phyloP scores from a whole-genome alignment of 1,140 invertebrate genomes.

The Drosophila insularis region DNA sequence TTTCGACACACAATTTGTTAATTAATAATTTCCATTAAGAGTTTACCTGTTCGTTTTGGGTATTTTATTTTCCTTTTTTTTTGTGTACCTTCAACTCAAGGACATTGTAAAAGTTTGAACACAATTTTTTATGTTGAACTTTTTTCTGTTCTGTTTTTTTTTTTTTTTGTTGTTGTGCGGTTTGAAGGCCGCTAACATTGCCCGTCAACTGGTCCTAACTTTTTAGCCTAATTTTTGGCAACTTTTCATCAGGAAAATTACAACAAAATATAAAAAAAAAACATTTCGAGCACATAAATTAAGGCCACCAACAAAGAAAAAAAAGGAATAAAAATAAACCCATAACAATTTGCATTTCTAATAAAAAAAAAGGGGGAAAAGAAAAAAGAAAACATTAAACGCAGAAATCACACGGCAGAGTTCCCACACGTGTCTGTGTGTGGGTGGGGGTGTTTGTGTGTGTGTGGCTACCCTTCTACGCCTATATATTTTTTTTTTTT shows the following conservation, averaged over 20 bases:
- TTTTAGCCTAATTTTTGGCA: constrained; percentile 6
- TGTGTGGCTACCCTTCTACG: neutral
- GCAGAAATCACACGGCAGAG: constrained; percentile 54
- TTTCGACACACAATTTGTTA: constrained; percentile 6
- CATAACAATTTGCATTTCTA: constrained; percentile 67
- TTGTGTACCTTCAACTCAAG: neutral
- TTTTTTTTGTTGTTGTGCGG: constrained; percentile 45
- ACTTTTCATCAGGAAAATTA: constrained; percentile 2
- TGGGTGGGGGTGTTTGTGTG: neutral
- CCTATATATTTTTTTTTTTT: neutral
- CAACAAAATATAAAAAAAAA: neutral
- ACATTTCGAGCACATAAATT: constrained; percentile 2
- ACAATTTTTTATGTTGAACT: neutral
- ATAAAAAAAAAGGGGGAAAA: constrained; percentile 39
- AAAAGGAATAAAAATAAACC: constrained; percentile 22
- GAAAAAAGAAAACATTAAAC: constrained; percentile 50
- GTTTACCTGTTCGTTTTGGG: neutral
- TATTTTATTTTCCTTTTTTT: neutral
- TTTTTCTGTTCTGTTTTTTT: constrained; percentile 2
- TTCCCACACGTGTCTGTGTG: constrained; percentile 5
- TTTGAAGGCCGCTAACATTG: neutral
- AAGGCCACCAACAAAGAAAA: neutral
- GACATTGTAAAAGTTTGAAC: neutral
- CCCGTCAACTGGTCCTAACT: neutral
- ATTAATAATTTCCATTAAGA: constrained; percentile 7